These are phyloP conservation scores for Crotalus helleri DNA, from an alignment of 2,113 vertebrate genomes.

Conservation along the genomic window DNA sequence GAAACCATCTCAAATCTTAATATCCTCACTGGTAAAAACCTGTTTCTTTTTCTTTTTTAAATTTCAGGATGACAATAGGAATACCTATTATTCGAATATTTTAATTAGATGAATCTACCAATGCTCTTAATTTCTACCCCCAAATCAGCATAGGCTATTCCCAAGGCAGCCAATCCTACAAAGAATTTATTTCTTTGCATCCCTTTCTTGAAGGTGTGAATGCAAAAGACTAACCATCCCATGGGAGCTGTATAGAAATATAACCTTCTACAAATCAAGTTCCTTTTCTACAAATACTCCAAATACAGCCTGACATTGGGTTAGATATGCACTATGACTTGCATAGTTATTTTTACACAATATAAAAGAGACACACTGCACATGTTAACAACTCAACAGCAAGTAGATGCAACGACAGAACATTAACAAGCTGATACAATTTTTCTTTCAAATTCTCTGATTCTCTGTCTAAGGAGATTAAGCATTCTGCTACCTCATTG, in stretches of 20 bases:
- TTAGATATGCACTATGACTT: constrained; percentile 9
- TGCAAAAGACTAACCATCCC: neutral
- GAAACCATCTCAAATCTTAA: neutral
- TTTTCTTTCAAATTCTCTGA: neutral
- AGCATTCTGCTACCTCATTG: neutral
- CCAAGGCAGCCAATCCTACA: neutral
- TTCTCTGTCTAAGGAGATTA: neutral
- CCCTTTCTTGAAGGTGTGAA: neutral
- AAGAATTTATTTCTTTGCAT: neutral
- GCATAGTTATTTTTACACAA: neutral
- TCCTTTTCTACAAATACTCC: constrained; percentile 3
- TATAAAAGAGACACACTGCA: neutral
- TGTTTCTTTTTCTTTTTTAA: neutral
- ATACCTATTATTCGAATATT: neutral
- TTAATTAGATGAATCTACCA: neutral
- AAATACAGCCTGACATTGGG: neutral
- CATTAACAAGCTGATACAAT: neutral
- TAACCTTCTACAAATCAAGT: neutral
- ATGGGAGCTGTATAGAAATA: neutral
- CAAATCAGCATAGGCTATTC: constrained; percentile 16
- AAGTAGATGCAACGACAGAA: constrained; percentile 1
- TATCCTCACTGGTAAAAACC: neutral
- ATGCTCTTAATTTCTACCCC: constrained; percentile 16
- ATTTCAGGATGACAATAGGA: neutral
- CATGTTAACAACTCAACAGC: constrained; percentile 19